Base-by-base conservation (phyloP, 2,797 vertebrate species). In the Acridotheres tristis region DNA sequence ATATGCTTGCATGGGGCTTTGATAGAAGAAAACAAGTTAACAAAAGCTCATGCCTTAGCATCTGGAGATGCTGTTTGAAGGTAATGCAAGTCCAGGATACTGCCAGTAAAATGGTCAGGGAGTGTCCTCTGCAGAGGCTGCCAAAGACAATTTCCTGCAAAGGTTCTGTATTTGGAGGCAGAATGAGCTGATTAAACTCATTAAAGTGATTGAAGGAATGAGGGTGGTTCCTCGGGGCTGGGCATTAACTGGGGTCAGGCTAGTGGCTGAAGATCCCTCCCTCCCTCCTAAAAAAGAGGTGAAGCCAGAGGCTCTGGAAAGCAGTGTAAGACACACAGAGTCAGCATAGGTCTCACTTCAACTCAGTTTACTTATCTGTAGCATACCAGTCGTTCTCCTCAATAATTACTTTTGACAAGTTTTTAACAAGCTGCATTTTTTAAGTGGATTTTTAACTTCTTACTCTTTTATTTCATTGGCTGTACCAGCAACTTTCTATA, bases 291-390 rank as follows among this genome's bases (percentile, higher is more conserved):
- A 54, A 40, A 69, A 30, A 2, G 27, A 48, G 29, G 45, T 34
- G 36, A 32, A 76, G 65, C 11, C 62, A n/a, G 32, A n/a, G 65
- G 20, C 47, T 83, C 29, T 75, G 67, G 55, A 42, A 76, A 50
- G 68, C 1, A 1, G 13, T 15, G 9, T n/a, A 25, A 74, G 62
- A 42, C 53, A 19, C 14, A 22, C 16, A 4, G 0, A 1, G 19
- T 69, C 51, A 17, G 30, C 0, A 0, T 18, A 50, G 27, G 10
- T 80, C 38, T 72, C 53, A 19, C 10, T 91, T 34, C 17, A 66
- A 43, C 51, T 79, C 26, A 40, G 0, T 5, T 80, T 62, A 9
- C 0, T 2, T 30, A 21, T 27, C 26, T 59, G 0, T 26, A 63
- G 45, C 9, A 11, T 74, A 23, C 1, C 59, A 65, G 15, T 73